Conservation (phyloP, 2,113 vertebrate species). For the Tor tambroides region DNA sequence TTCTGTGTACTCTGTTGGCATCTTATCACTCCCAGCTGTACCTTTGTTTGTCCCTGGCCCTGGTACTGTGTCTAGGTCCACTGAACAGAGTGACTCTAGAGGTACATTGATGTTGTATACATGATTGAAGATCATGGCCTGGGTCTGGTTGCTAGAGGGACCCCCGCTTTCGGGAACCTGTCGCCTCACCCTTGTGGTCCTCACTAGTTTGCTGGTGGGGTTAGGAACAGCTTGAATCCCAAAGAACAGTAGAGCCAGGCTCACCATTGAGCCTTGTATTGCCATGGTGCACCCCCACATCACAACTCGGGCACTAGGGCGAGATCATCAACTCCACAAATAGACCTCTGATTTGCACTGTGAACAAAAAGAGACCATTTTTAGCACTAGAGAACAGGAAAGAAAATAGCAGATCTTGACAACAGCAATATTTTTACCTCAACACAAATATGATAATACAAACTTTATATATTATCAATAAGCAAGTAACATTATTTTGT, state of each 20-base stretch:
- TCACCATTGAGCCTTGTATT: constrained; percentile 60
- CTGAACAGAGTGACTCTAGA: constrained; percentile 87
- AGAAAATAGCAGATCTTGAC: neutral
- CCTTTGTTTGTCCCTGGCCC: constrained; percentile 70
- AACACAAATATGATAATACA: too few species aligned
- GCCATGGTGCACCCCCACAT: constrained; percentile 60
- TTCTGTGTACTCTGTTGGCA: constrained; percentile 82
- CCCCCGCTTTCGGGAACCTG: constrained; percentile 69
- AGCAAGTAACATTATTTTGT: too few species aligned
- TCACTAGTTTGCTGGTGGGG: constrained; percentile 70
- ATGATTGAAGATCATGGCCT: constrained; percentile 92
- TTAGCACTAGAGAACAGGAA: neutral
- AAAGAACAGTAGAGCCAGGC: constrained; percentile 62
- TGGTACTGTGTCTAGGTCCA: constrained; percentile 79
- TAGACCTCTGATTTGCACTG: constrained; percentile 17
- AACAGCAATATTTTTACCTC: neutral
- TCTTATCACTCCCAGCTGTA: constrained; percentile 70
- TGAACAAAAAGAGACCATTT: neutral
- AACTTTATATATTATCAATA: too few species aligned
- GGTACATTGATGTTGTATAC: constrained; percentile 96
- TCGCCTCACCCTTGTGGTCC: constrained; percentile 74
- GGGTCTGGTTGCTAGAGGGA: constrained; percentile 78
- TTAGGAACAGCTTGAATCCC: constrained; percentile 62
- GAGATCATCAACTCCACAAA: constrained; percentile 48
- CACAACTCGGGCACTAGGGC: constrained; percentile 60